Evolutionary conservation across 2,797 vertebrate genomes (phyloP).

Genomic region (Dryobates pubescens): DNA sequence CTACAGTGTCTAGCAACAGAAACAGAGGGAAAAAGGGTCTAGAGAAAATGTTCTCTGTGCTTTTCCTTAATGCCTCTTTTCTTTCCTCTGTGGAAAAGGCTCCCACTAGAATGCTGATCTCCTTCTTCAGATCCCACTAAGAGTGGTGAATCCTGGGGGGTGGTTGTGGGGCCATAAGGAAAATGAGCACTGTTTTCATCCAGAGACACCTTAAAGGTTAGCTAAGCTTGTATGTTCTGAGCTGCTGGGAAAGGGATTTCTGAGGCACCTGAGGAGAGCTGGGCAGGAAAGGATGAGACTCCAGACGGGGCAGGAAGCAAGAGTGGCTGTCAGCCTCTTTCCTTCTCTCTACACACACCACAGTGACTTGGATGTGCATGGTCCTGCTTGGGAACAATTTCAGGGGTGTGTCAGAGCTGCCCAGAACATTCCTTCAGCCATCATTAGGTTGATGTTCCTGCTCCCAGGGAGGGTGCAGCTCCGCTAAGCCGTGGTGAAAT

Average conservation of each 20-base stretch:
- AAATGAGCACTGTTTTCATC: not conserved
- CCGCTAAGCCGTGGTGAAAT: not conserved
- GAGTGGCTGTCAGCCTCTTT: not conserved
- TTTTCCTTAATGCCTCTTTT: not conserved
- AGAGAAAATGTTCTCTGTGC: not conserved
- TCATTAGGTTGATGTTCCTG: not conserved
- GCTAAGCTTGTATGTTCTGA: not conserved
- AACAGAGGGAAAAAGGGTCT: not conserved
- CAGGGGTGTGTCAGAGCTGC: not conserved
- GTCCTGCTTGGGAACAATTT: not conserved
- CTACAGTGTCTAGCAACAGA: not conserved
- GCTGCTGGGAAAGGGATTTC: not conserved
- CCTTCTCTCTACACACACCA: not conserved
- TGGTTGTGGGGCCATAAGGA: not conserved
- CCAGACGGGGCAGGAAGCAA: not conserved
- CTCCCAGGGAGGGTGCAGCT: not conserved
- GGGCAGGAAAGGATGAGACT: not conserved
- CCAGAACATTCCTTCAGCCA: not conserved
- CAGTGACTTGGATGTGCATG: not conserved
- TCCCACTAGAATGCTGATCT: not conserved
- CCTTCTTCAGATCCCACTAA: not conserved
- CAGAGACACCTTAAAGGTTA: not conserved
- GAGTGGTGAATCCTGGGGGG: not conserved
- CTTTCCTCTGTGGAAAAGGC: not conserved
- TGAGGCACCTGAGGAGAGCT: not conserved